Evolutionary conservation across 1,140 invertebrate species (phyloP).

Genomic region (Eufriesea mexicana): DNA sequence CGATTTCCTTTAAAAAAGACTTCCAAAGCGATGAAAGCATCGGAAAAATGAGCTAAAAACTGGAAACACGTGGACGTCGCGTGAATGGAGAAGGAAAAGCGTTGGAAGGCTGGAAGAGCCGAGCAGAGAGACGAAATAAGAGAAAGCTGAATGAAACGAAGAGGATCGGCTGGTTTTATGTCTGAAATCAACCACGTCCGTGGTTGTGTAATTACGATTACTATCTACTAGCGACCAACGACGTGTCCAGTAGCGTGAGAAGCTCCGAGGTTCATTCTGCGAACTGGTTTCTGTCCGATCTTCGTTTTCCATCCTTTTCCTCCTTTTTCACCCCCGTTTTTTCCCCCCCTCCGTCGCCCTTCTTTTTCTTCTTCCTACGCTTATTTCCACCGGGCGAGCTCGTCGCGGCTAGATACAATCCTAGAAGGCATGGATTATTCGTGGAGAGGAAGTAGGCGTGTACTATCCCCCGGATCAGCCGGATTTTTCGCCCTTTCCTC

Average conservation of each 20-base stretch:
- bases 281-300: slow-evolving; percentile 57
- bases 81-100: not conserved
- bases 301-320: not conserved
- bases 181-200: slow-evolving; percentile 34
- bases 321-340: not conserved
- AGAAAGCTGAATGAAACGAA: slow-evolving; percentile 24
- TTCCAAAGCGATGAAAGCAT: too few species aligned
- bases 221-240: slow-evolving; percentile 47
- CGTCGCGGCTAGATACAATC: not conserved
- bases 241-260: slow-evolving; percentile 54
- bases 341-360: not conserved
- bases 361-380: not conserved
- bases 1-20: too few species aligned
- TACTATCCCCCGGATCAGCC: not conserved
- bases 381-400: not conserved
- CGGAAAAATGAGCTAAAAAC: too few species aligned
- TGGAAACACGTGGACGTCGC: not conserved
- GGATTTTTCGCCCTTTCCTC: slow-evolving; percentile 31
- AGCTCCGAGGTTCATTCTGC: slow-evolving; percentile 32
- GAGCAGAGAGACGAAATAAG: slow-evolving; percentile 3
- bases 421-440: slow-evolving; percentile 35
- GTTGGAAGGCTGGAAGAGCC: not conserved
- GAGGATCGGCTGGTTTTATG: slow-evolving; percentile 23
- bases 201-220: slow-evolving; percentile 56
- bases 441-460: slow-evolving; percentile 54